Evolutionary conservation across 2,888 invertebrate species (phyloP).

Genomic region (Drosophila suboccidentalis): DNA sequence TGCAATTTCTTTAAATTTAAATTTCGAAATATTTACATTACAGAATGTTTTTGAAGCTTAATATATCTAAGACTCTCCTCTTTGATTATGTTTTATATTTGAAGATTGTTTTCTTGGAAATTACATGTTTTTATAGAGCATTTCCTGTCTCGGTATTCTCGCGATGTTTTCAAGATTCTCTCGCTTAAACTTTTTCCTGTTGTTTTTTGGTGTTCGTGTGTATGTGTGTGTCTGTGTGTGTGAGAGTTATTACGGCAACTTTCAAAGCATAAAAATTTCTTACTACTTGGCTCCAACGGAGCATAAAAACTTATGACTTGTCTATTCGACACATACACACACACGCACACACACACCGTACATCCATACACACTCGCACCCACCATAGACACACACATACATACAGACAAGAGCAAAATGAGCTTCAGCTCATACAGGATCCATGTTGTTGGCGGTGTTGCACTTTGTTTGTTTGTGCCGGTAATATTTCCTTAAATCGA

Average conservation of each 20-base stretch:
- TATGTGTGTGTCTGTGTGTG: too few relatives aligned
- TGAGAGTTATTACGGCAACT: constrained; percentile 69
- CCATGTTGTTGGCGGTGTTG: constrained; percentile 58
- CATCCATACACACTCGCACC: not conserved
- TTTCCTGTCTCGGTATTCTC: constrained; percentile 16
- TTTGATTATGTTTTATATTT: too few relatives aligned
- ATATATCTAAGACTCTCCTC: too few relatives aligned
- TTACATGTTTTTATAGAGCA: constrained; percentile 27
- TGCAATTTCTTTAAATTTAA: too few relatives aligned
- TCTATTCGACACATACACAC: constrained; percentile 67
- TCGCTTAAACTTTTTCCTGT: not conserved
- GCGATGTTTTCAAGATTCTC: not conserved
- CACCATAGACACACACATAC: constrained; percentile 4
- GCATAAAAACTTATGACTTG: constrained; percentile 81
- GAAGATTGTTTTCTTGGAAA: not conserved
- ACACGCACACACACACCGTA: constrained; percentile 28
- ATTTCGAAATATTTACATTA: too few relatives aligned
- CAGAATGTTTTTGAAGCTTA: too few relatives aligned
- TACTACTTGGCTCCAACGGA: constrained; percentile 73
- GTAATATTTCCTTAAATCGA: constrained; percentile 82
- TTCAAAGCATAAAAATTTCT: constrained; percentile 79
- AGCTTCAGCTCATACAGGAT: constrained; percentile 46
- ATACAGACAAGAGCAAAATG: constrained; percentile 30
- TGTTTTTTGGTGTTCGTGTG: constrained; percentile 11
- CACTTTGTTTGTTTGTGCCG: constrained; percentile 82